Conservation (phyloP, 2,888 invertebrate species). For the Hololepta plana region DNA sequence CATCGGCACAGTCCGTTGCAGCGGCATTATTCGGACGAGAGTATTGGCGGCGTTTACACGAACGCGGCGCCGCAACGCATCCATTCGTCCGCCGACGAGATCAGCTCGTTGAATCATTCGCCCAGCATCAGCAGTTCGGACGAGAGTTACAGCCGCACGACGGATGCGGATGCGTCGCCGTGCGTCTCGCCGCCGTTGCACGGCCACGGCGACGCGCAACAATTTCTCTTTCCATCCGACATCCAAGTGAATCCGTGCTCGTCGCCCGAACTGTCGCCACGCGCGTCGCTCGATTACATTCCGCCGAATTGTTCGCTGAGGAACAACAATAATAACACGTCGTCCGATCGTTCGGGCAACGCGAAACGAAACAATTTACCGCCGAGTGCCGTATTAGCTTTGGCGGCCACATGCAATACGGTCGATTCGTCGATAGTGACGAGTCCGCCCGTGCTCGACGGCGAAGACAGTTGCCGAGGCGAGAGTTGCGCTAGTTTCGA, state of each 20-base stretch:
- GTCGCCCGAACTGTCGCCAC: constrained; percentile 27
- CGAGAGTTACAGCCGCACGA: constrained; percentile 68
- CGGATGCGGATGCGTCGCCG: constrained; percentile 46
- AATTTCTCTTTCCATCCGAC: constrained; percentile 43
- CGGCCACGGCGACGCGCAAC: constrained; percentile 27
- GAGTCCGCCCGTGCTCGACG: constrained; percentile 37
- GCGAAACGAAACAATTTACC: constrained; percentile 27
- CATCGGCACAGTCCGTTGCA: constrained; percentile 31
- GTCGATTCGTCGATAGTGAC: constrained; percentile 30
- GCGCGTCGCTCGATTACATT: constrained; percentile 31
- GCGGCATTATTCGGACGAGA: constrained; percentile 49
- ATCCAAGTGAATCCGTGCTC: constrained; percentile 35
- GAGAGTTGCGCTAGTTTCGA: constrained; percentile 48
- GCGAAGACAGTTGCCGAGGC: constrained; percentile 39
- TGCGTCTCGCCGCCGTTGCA: constrained; percentile 29
- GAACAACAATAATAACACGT: constrained; percentile 15
- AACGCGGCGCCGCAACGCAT: constrained; percentile 33
- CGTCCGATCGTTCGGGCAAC: constrained; percentile 7
- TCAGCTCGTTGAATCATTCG: constrained; percentile 63
- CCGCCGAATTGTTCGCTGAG: constrained; percentile 29
- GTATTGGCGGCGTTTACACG: constrained; percentile 30
- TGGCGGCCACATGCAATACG: constrained; percentile 28
- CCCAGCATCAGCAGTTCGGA: constrained; percentile 72
- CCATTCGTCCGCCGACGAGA: constrained; percentile 67
- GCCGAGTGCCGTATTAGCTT: constrained; percentile 36